A percentile compares a stretch with the other conserved stretches of the same genome.
phyloP scores from a whole-genome alignment of 2,113 vertebrate genomes.

The Misgurnus anguillicaudatus region DNA sequence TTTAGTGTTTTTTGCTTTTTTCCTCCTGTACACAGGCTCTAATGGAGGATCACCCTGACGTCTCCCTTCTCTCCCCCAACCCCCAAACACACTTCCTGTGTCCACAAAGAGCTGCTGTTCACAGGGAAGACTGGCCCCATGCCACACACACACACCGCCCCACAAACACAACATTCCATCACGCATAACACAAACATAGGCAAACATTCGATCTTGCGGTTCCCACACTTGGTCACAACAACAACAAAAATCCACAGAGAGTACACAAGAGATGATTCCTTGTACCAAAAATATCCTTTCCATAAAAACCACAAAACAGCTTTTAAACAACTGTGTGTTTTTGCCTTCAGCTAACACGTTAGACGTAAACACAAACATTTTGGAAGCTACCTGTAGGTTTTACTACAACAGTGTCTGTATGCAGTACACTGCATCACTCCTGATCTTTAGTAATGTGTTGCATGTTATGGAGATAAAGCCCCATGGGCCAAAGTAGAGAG shows the following conservation, averaged over 20 bases:
- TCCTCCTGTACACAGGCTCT: not conserved
- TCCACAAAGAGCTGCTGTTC: slow-evolving; percentile 73
- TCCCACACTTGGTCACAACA: slow-evolving; percentile 23
- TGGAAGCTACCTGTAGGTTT: not conserved
- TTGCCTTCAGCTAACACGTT: not conserved
- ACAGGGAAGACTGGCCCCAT: slow-evolving; percentile 50
- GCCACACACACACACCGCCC: slow-evolving; percentile 33
- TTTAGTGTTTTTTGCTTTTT: not conserved
- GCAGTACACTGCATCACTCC: slow-evolving; percentile 6
- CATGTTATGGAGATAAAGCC: slow-evolving; percentile 29
- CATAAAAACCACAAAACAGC: not conserved
- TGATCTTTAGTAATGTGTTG: not conserved
- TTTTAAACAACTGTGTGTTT: slow-evolving; percentile 35
- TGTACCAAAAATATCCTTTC: not conserved
- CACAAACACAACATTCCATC: slow-evolving; percentile 39
- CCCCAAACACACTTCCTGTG: slow-evolving; percentile 66
- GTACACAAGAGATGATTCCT: slow-evolving; percentile 1
- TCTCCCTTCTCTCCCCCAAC: slow-evolving; percentile 11
- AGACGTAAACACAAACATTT: not conserved
- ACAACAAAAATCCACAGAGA: not conserved
- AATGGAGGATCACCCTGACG: slow-evolving; percentile 18
- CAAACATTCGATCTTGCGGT: slow-evolving; percentile 13
- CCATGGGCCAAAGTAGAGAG: slow-evolving; percentile 39
- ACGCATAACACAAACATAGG: slow-evolving; percentile 30
- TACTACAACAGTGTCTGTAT: not conserved